phyloP scores from a whole-genome alignment of 2,113 vertebrate genomes.

The Salvelinus sp. region DNA sequence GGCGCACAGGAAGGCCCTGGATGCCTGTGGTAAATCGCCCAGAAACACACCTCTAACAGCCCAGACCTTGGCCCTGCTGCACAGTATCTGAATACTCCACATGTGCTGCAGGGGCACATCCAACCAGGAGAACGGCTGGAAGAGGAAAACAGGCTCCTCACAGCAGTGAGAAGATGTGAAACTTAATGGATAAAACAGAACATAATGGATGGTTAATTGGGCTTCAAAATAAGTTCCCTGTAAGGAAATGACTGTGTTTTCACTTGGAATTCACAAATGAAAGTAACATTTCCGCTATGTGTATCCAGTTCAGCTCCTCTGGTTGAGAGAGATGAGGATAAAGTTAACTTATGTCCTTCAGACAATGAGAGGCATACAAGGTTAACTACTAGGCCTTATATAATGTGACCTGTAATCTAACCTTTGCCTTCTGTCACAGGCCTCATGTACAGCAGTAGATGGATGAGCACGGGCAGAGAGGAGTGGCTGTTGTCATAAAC shows the following conservation, averaged over 20 bases:
- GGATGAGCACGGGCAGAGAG: slow-evolving; percentile 27
- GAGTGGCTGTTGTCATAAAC: slow-evolving; percentile 20
- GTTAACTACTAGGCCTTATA: slow-evolving; percentile 18
- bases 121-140: slow-evolving; percentile 38
- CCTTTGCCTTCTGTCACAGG: slow-evolving; percentile 22
- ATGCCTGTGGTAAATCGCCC: slow-evolving; percentile 68
- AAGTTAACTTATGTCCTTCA: slow-evolving; percentile 1
- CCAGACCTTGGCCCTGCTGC: background rate
- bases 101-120: background rate
- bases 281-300: background rate
- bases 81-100: background rate
- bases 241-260: too few species aligned
- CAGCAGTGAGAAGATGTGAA: slow-evolving; percentile 10
- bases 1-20: slow-evolving; percentile 60
- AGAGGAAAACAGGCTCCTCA: slow-evolving; percentile 18
- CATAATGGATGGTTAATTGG: background rate
- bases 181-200: slow-evolving; percentile 7
- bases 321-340: slow-evolving; percentile 6
- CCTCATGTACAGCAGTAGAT: slow-evolving; percentile 24
- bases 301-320: background rate
- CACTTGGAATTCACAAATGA: background rate
- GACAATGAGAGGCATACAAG: background rate
- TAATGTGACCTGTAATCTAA: slow-evolving; percentile 11
- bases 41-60: slow-evolving; percentile 46
- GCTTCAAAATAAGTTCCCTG: background rate